Evolutionary conservation across 2,113 vertebrate genomes (phyloP).

Genomic region (Oriolus oriolus): DNA sequence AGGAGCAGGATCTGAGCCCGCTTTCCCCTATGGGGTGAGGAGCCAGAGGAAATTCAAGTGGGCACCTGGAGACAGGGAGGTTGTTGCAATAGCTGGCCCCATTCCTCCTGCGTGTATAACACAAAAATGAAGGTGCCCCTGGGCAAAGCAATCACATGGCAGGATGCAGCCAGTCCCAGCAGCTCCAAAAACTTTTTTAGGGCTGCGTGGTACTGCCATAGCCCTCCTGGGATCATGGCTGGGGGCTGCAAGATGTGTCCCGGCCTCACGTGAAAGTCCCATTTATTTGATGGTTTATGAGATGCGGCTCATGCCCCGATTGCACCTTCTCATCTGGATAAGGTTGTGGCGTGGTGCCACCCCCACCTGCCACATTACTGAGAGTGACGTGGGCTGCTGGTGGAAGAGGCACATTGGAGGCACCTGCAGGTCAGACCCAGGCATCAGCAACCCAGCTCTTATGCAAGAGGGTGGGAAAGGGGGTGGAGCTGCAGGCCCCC

Average conservation of each 20-base stretch:
- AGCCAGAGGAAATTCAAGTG: not conserved
- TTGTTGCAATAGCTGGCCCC: accelerated
- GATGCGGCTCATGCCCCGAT: accelerated
- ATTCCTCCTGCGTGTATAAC: not conserved
- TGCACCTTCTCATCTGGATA: not conserved
- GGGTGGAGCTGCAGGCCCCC: not conserved
- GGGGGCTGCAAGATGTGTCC: not conserved
- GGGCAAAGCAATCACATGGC: accelerated
- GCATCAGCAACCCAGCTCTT: not conserved
- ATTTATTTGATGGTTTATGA: not conserved
- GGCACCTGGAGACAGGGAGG: not conserved
- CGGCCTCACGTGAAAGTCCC: not conserved
- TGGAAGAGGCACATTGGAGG: not conserved
- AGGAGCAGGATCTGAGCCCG: not conserved
- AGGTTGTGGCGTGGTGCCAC: not conserved
- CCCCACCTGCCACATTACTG: not conserved
- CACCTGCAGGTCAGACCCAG: not conserved
- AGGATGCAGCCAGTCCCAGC: not conserved
- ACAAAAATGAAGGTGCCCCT: not conserved
- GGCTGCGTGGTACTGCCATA: not conserved
- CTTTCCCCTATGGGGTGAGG: not conserved
- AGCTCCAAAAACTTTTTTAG: not conserved
- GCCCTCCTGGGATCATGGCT: not conserved
- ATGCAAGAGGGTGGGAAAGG: not conserved
- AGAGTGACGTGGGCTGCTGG: not conserved